Evolutionary conservation across 2,888 invertebrate genomes (phyloP).

Genomic region (Iselma pallidipennis): DNA sequence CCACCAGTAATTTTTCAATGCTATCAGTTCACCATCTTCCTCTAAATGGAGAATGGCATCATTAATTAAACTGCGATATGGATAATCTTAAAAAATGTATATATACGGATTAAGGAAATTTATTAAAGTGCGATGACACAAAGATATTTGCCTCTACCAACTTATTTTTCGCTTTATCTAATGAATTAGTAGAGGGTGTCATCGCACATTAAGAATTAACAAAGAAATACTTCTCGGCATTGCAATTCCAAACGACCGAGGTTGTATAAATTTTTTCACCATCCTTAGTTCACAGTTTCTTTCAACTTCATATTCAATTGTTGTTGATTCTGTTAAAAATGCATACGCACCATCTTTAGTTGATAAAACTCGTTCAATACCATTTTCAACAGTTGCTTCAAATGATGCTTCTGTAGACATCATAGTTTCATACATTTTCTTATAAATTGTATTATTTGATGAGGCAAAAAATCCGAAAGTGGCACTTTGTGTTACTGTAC

Average conservation of each 20-base stretch:
- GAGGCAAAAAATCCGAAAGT: slow-evolving; percentile 88
- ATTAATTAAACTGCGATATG: slow-evolving; percentile 1
- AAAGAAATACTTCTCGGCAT: slow-evolving; percentile 76
- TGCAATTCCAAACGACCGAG: slow-evolving; percentile 90
- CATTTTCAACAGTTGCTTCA: slow-evolving; percentile 77
- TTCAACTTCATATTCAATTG: slow-evolving; percentile 87
- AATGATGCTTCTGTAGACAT: slow-evolving; percentile 76
- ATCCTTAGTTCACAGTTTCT: slow-evolving; percentile 81
- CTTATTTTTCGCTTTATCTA: no score
- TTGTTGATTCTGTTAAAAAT: slow-evolving; percentile 93
- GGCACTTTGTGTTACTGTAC: slow-evolving; percentile 83
- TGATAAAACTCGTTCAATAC: slow-evolving; percentile 78
- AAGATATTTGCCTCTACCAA: no score
- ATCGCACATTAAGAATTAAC: background rate
- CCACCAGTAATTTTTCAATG: slow-evolving; percentile 2
- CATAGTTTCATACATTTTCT: slow-evolving; percentile 60
- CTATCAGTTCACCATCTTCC: background rate
- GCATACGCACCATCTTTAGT: slow-evolving; percentile 79
- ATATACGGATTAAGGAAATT: no score
- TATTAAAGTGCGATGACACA: no score
- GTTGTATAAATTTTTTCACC: slow-evolving; percentile 78
- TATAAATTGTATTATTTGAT: slow-evolving; percentile 26
- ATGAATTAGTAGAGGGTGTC: no score
- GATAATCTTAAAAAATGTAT: background rate
- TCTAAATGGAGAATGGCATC: slow-evolving; percentile 3